Conservation (phyloP, 2,797 vertebrate species). For the Limosa lapponica region DNA sequence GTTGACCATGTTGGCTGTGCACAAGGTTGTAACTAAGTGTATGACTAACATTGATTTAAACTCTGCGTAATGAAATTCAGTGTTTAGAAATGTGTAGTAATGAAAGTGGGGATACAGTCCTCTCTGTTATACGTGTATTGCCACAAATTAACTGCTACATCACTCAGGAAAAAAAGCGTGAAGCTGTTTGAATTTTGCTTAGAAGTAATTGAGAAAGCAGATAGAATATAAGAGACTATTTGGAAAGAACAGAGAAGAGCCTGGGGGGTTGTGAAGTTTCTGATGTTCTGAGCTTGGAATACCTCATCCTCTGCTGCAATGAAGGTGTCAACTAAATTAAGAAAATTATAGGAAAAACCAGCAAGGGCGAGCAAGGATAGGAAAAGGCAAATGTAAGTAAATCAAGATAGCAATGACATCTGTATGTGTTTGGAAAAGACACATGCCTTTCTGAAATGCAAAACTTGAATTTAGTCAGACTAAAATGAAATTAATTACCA, state of each 20-base stretch:
- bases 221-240: neutral
- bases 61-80: neutral
- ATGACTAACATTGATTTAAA: neutral
- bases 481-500: neutral
- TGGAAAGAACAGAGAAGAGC: neutral
- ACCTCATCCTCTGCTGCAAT: rapidly evolving
- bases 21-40: neutral
- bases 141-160: neutral
- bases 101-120: neutral
- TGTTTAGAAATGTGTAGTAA: neutral
- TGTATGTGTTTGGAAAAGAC: neutral
- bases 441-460: neutral
- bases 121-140: neutral
- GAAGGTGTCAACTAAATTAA: neutral
- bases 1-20: neutral
- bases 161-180: neutral
- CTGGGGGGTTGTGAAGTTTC: neutral
- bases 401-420: neutral
- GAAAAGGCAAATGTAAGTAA: neutral
- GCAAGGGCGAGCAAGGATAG: neutral
- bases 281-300: neutral
- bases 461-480: neutral
- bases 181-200: neutral
- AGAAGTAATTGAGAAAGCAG: neutral
- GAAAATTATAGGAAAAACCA: neutral